Percentiles rank a stretch among this genome's conserved stretches.
Conservation (phyloP, 2,888 invertebrate species). For the Caenorhabditis wallacei region DNA sequence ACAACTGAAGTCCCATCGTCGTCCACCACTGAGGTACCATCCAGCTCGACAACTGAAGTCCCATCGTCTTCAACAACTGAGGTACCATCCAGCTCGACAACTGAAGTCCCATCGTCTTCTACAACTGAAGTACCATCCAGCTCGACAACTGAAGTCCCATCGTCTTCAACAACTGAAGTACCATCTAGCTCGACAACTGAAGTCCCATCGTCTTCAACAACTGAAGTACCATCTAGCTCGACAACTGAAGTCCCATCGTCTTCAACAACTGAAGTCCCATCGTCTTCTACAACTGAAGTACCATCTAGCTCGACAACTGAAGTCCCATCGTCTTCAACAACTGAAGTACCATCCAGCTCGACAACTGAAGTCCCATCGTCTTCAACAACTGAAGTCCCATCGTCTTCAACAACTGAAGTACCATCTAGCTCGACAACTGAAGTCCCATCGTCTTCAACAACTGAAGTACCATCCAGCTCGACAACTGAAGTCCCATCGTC, state of each 20-base stretch:
- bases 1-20: background rate
- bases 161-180: background rate
- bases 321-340: background rate
- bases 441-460: background rate
- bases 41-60: background rate
- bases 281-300: background rate
- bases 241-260: background rate
- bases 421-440: background rate
- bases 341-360: background rate
- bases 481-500: background rate
- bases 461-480: background rate
- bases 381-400: background rate
- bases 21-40: background rate
- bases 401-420: background rate
- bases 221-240: background rate
- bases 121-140: background rate
- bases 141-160: background rate
- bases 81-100: background rate
- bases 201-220: background rate
- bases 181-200: background rate
- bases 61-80: background rate
- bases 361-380: background rate
- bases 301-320: background rate
- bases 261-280: background rate
- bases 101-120: background rate